phyloP scores from a whole-genome alignment of 37 sponge, comb jelly and placozoan genomes.

The Cliona cf. orientalis region DNA sequence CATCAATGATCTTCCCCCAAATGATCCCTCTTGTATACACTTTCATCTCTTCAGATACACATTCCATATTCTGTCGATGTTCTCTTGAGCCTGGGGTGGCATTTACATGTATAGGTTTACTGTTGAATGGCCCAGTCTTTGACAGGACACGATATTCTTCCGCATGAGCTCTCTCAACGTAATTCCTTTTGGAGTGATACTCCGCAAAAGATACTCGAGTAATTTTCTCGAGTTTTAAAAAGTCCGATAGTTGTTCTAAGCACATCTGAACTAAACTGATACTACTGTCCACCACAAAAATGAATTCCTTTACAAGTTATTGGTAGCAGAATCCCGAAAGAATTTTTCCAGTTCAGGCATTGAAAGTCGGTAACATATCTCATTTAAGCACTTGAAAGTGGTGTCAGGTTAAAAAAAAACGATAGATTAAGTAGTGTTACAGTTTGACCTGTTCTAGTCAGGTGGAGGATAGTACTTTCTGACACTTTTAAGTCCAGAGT shows the following conservation, averaged over 20 bases:
- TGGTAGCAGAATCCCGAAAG: background rate
- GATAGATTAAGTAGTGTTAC: conserved; percentile 18
- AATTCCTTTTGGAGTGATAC: too few species aligned
- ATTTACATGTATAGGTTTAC: background rate
- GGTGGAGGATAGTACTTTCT: background rate
- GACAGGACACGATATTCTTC: conserved; percentile 11
- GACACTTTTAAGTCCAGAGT: too few species aligned
- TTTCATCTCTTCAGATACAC: too few species aligned
- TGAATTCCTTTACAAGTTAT: background rate
- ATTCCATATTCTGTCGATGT: conserved; percentile 27
- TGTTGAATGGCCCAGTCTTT: background rate
- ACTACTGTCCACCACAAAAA: background rate
- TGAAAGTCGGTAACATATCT: background rate
- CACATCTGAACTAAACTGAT: conserved; percentile 19
- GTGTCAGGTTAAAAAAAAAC: conserved; percentile 26
- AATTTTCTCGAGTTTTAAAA: too few species aligned
- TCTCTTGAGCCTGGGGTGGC: background rate
- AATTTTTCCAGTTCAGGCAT: background rate
- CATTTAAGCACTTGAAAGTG: conserved; percentile 21
- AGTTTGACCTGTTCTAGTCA: conserved; percentile 22
- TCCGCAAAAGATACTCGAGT: conserved; percentile 3
- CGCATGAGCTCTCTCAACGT: conserved; percentile 3
- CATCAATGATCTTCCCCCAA: too few species aligned
- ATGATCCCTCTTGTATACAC: too few species aligned
- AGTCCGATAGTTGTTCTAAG: too few species aligned